These are phyloP conservation scores for Stratiomys singularior DNA, from an alignment of 2,888 invertebrate genomes.

Conservation along the genomic window DNA sequence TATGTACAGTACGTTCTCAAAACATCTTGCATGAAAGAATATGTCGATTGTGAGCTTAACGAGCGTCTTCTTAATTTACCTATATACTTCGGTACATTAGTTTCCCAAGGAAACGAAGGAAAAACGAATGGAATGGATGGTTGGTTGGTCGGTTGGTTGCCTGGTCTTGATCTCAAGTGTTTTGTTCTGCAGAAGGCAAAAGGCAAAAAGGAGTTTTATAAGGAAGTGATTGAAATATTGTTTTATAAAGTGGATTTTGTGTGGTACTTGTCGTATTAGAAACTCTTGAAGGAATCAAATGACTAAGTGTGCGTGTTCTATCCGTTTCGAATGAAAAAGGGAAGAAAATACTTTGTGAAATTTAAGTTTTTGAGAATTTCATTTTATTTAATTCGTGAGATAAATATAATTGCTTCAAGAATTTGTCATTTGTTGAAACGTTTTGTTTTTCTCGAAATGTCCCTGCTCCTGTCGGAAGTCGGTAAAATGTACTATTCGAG, in stretches of 20 bases:
- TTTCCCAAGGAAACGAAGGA: constrained; percentile 15
- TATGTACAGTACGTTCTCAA: background rate
- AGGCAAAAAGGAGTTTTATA: constrained; percentile 12
- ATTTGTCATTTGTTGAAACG: too few species aligned
- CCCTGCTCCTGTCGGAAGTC: too few species aligned
- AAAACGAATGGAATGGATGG: background rate
- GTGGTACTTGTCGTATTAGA: background rate
- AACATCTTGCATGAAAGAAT: constrained; percentile 16
- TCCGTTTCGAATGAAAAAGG: background rate
- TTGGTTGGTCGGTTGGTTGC: background rate
- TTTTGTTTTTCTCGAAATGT: too few species aligned
- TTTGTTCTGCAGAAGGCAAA: background rate
- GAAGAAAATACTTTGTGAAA: background rate
- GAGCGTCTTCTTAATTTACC: constrained; percentile 39
- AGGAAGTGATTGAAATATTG: constrained; percentile 25
- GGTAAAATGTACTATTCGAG: too few species aligned
- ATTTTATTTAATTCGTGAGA: too few species aligned
- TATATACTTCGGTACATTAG: background rate
- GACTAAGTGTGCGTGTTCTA: background rate
- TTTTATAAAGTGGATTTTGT: constrained; percentile 27
- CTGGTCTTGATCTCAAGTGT: constrained; percentile 24
- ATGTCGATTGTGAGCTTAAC: constrained; percentile 22
- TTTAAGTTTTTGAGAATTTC: background rate
- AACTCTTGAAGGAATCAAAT: background rate
- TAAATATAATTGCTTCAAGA: too few species aligned